Base-by-base conservation (phyloP, 2,888 invertebrate genomes). In the Drosophila anomelani region DNA sequence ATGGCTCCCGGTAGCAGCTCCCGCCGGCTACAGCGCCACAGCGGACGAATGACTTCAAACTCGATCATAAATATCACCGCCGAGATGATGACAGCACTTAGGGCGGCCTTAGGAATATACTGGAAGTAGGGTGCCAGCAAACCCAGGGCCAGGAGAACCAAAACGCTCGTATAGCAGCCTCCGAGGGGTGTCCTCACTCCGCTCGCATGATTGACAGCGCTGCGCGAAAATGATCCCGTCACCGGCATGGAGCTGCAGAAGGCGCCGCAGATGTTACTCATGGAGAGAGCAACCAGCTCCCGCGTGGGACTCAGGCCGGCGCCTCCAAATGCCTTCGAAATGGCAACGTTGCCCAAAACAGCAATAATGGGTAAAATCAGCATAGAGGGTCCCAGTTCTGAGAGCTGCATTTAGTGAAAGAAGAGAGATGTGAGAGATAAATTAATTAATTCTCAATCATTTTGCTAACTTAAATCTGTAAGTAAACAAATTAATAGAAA, bases 51-150 rank as follows among this genome's bases (percentile, higher is more conserved):
- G 53, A 96, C 96, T 93, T 97, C 96, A 91, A 97, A 97, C 92
- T 98, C 97, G 88, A 98, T 97, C 97, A 98, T 98, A 93, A 97
- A 97, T 91, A 98, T 96, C 74, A 98, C 98, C 79, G 98, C 98
- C 91, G 97, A 96, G 78, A 98, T 98, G 73, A 98, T 98, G 51
- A 98, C 98, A 4, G 98, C 97, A 39, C 97, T 97, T 20, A 98
- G 93, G 0, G 97, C 96, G 1, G 97, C 96, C 93, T 97, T 97
- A 0, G 97, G 97, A 90, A 97, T 97, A 92, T 94, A 97, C 85
- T 96, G 96, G 93, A 98, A 98, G 90, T 96, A 96, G 0, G 97
- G 97, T 2, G 98, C 97, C 26, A 98, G 94, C 38, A 98, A 94
- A 76, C 96, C 96, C n/a, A 98, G 93, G 0, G 98, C 96, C 66